Evolutionary conservation across 1,140 invertebrate genomes (phyloP).

Genomic region (Drosophila triauraria): DNA sequence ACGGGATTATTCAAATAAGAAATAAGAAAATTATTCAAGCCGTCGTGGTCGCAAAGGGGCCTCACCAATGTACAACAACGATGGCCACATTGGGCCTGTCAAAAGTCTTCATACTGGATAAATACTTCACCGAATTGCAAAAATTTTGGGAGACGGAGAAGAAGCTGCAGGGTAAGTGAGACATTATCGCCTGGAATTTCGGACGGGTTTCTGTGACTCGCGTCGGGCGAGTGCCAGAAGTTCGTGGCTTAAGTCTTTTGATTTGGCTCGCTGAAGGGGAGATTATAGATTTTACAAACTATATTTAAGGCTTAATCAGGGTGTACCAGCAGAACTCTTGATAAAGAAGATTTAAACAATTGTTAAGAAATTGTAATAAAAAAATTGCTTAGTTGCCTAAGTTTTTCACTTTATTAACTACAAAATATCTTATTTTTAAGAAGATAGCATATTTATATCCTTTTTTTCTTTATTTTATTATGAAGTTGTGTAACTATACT

Average conservation of each 20-base stretch:
- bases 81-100: slow-evolving; percentile 95
- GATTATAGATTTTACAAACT: neutral
- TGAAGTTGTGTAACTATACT: neutral
- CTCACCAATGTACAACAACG: slow-evolving; percentile 83
- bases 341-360: too few species aligned
- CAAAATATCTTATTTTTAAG: too few species aligned
- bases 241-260: slow-evolving; percentile 63
- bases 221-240: slow-evolving; percentile 9
- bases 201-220: neutral
- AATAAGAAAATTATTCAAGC: slow-evolving; percentile 71
- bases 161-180: slow-evolving; percentile 94
- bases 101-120: slow-evolving; percentile 98
- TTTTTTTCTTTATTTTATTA: too few species aligned
- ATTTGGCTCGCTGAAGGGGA: neutral
- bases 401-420: too few species aligned
- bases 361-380: too few species aligned
- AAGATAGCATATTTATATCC: too few species aligned
- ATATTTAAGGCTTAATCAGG: neutral
- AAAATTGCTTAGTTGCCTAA: too few species aligned
- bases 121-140: slow-evolving; percentile 97
- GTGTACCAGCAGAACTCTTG: too few species aligned
- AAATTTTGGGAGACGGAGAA: slow-evolving; percentile 99
- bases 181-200: neutral
- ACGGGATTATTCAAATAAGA: slow-evolving; percentile 82
- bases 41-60: slow-evolving; percentile 44